Percentiles rank a stretch among this genome's conserved stretches.
These are phyloP conservation scores for Pollimyrus isidori DNA, from an alignment of 2,113 vertebrate species.

Conservation along the genomic window DNA sequence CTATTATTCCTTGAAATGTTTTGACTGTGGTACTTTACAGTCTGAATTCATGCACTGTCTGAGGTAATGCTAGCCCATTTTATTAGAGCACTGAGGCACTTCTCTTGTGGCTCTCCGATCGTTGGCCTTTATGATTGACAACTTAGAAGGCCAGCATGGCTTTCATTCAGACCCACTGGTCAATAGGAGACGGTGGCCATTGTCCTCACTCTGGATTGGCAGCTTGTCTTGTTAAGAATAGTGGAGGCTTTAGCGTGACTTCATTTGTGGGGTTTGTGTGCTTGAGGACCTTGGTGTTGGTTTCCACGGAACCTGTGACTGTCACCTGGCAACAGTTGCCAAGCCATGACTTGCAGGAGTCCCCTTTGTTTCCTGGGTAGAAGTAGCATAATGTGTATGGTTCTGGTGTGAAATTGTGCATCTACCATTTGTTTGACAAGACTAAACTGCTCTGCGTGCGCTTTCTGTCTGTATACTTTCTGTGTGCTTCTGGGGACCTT, in stretches of 20 bases:
- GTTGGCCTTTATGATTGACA: neutral
- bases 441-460: neutral
- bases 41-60: neutral
- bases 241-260: neutral
- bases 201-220: neutral
- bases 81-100: neutral
- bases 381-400: neutral
- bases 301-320: neutral
- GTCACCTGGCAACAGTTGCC: conserved; percentile 41
- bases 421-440: conserved; percentile 5
- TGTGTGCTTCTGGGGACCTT: neutral
- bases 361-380: neutral
- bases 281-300: conserved; percentile 17
- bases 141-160: neutral
- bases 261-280: neutral
- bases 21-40: neutral
- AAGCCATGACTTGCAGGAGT: neutral
- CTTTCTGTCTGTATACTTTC: neutral
- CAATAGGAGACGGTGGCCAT: neutral
- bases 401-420: neutral
- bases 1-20: neutral
- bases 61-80: neutral
- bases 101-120: neutral
- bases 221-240: neutral
- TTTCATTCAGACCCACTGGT: neutral